Base-by-base conservation (phyloP, 2,797 vertebrate species). In the Gastrophryne carolinensis region DNA sequence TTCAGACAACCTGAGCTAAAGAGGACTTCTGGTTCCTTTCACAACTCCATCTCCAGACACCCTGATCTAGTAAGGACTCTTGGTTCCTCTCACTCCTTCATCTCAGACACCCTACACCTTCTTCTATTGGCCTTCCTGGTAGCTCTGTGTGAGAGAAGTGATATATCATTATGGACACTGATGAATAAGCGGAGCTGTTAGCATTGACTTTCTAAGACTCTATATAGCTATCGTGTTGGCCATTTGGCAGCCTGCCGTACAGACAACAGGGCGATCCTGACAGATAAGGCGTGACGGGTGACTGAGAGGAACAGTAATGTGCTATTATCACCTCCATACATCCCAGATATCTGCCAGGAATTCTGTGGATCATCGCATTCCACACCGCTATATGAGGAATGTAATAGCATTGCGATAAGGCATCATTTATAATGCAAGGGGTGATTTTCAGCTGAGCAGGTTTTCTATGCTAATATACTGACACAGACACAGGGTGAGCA, bases 161-260 rank as follows among this genome's bases (percentile, higher is more conserved):
- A 7, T 44, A 44, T 44, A 17, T 47, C 10, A 47, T 47, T 9
- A 3, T 9, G 10, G 17, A 47, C 44, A 21, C 17, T 21, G 3
- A 47, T 6, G 2, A 21, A 19, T n/a, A n/a, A n/a, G n/a, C n/a
- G n/a, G 44, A 10, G 1, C 44, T 19, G 44, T 47, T 47, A 17
- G 44, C 44, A 47, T 7, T 30, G 61, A 29, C 61, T 23, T 63
- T 65, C 26, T 65, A 27, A 49, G 17, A 21, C 41, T 19, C 2
- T 26, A 3, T 65, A 65, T 30, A 7, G 49, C 10, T 47, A 47
- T 47, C 17, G 10, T 19, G 10, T 21, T 65, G 41, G 11, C n/a
- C 27, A 63, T 63, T 26, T 65, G 62, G 41, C 62, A 32, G 41
- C 3, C 27, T n/a, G 24, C 61, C 61, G 19, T 30, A 64, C 32